These are phyloP conservation scores for Oligia strigilis DNA, from an alignment of 2,888 invertebrate species.

Conservation along the genomic window DNA sequence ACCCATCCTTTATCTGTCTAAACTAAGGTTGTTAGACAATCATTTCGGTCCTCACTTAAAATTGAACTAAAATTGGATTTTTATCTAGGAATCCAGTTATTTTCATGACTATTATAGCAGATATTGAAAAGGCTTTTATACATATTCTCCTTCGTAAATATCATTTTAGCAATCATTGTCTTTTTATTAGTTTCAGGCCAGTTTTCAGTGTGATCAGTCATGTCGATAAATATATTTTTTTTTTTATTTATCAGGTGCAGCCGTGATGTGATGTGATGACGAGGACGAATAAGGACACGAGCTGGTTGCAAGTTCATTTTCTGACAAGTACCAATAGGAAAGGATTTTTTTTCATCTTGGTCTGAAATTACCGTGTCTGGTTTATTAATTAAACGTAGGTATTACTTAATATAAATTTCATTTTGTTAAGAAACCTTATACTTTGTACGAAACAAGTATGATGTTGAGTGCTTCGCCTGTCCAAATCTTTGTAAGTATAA, in stretches of 20 bases:
- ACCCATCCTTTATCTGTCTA: conserved; percentile 2
- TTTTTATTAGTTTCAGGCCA: background rate
- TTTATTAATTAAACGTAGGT: background rate
- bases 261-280: background rate
- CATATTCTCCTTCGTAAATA: background rate
- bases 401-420: background rate
- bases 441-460: background rate
- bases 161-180: background rate
- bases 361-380: background rate
- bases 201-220: conserved; percentile 8
- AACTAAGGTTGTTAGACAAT: conserved; percentile 19
- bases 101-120: background rate
- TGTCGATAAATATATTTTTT: background rate
- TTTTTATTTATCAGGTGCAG: background rate
- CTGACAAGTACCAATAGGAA: background rate
- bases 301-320: background rate
- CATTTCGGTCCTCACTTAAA: conserved; percentile 22
- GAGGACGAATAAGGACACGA: too few species aligned
- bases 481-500: too few species aligned
- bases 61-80: conserved; percentile 20
- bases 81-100: conserved; percentile 35
- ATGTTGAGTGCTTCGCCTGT: background rate
- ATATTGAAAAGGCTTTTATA: background rate
- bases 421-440: background rate
- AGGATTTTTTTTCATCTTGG: background rate